Base-by-base conservation (phyloP, 1,140 invertebrate species). In the Macrobrachium rosenbergii region DNA sequence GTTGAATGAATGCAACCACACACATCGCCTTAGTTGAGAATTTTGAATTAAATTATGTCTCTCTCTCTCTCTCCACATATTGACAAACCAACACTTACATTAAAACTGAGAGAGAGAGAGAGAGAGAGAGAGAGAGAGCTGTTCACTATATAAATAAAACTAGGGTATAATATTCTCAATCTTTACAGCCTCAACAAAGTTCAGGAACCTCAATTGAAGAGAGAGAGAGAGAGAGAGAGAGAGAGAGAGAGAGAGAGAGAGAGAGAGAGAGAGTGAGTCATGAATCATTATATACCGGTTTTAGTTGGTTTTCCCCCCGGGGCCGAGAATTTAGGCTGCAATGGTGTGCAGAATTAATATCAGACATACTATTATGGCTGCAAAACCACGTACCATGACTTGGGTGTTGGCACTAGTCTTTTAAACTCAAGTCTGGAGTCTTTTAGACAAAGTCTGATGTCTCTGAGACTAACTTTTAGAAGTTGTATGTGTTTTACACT, bases 191-290 rank as follows among this genome's bases (percentile, higher is more conserved):
- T 21, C 45, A 8, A 43, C 21, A 77, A 45, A 45, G 43, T 63
- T 14, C 23, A 28, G 14, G 12, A 17, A 75, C 23, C 72, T 63
- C 62, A 64, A 17, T 19, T 21, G 5, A 3, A 37, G 28, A 37
- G 28, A 67, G 64, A 67, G 64, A 67, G 64, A 67, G 64, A 67
- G 64, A 67, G 64, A 67, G 64, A 67, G 64, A 67, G 64, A 67
- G 64, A 67, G 64, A 67, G 64, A 67, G 64, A 67, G 64, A 67
- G 64, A 67, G 64, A 67, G 64, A 67, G 64, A 67, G 64, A 67
- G 64, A 67, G 64, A 67, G 64, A 67, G 64, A 67, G 64, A 67
- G 63, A 67, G 63, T n/a, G 63, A n/a, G 43, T 28, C n/a, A 45
- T 75, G 72, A 45, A 45, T 75, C 28, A 43, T 23, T 73, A 43